Conservation (phyloP, 2,888 invertebrate species). For the Candidula unifasciata region DNA sequence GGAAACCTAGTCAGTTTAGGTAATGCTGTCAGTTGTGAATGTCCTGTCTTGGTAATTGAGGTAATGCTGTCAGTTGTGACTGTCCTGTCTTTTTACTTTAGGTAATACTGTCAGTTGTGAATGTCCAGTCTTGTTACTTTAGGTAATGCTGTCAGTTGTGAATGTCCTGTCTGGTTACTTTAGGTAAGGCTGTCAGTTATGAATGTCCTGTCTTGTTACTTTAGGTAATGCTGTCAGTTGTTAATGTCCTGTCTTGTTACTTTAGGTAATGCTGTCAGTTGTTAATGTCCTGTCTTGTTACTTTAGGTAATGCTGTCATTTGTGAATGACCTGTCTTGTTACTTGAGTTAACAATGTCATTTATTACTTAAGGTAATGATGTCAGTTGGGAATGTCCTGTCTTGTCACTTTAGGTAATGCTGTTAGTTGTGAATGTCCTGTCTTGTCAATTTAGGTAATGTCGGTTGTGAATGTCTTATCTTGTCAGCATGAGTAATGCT, state of each 20-base stretch:
- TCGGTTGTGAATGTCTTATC: neutral
- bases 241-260: neutral
- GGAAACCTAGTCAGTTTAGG: slow-evolving; percentile 68
- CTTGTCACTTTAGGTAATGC: slow-evolving; percentile 66
- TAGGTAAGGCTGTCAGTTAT: neutral
- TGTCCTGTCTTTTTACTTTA: slow-evolving; percentile 59
- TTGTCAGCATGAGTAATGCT: slow-evolving; percentile 64
- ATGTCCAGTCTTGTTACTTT: slow-evolving; percentile 60
- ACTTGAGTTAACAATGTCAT: neutral
- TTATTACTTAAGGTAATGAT: neutral
- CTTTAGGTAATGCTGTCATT: neutral
- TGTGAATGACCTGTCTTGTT: neutral
- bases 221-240: neutral
- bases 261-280: neutral
- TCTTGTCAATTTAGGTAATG: slow-evolving; percentile 65
- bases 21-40: slow-evolving; percentile 47
- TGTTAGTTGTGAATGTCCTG: neutral
- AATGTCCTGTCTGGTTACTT: neutral
- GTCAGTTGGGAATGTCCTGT: too few relatives aligned
- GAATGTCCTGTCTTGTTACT: neutral
- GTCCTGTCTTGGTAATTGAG: slow-evolving; percentile 59
- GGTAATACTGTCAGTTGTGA: slow-evolving; percentile 55
- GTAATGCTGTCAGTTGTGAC: slow-evolving; percentile 52
- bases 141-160: slow-evolving; percentile 56
- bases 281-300: neutral